Conservation (phyloP, 2,797 vertebrate genomes). For the Sus cebifrons region DNA sequence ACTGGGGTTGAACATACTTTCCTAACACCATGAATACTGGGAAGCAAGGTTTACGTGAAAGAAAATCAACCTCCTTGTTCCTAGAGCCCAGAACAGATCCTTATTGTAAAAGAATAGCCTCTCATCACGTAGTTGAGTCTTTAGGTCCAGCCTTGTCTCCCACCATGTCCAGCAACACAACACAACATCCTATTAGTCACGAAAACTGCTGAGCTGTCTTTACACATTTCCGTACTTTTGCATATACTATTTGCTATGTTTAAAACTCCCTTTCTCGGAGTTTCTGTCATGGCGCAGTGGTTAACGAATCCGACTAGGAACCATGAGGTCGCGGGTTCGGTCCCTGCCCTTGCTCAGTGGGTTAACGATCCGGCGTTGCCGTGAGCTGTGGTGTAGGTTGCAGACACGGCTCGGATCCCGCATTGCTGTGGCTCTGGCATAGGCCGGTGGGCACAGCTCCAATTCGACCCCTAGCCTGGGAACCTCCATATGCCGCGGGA, state of each 20-base stretch:
- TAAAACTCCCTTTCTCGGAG: neutral
- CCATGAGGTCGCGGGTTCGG: too few relatives aligned
- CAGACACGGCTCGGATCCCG: too few relatives aligned
- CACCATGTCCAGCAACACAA: neutral
- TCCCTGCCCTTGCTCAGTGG: too few relatives aligned
- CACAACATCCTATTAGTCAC: neutral
- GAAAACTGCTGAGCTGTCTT: neutral
- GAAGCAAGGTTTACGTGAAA: conserved; percentile 25
- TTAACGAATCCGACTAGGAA: too few relatives aligned
- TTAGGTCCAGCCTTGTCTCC: neutral
- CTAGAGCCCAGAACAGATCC: neutral
- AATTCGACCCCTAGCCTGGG: too few relatives aligned
- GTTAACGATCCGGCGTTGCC: too few relatives aligned
- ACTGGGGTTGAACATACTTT: conserved; percentile 50
- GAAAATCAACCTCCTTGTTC: neutral
- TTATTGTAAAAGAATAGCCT: neutral
- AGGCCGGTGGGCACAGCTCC: too few relatives aligned
- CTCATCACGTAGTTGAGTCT: neutral
- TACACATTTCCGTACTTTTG: neutral
- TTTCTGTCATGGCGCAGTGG: too few relatives aligned
- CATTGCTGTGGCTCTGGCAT: too few relatives aligned
- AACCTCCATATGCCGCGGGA: too few relatives aligned
- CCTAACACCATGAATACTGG: neutral
- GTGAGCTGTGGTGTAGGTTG: too few relatives aligned
- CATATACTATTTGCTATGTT: neutral